Percentiles rank a stretch among this genome's conserved stretches.
These are phyloP conservation scores for Catostomus latipinnis DNA, from an alignment of 2,797 vertebrate species.

Conservation along the genomic window DNA sequence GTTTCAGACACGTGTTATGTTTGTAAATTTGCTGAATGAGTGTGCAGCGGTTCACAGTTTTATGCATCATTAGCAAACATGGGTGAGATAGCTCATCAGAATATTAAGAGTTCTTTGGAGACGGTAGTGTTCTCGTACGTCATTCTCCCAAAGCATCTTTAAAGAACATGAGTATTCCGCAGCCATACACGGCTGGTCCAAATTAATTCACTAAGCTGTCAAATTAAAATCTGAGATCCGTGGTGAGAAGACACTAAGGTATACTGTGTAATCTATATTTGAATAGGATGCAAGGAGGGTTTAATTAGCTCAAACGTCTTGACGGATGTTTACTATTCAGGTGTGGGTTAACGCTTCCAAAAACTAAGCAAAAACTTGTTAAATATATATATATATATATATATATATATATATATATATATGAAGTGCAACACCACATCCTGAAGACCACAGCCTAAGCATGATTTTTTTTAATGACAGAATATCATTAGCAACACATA, in stretches of 20 bases:
- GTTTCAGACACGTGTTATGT: slow-evolving; percentile 40
- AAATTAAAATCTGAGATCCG: slow-evolving; percentile 47
- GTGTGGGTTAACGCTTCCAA: slow-evolving; percentile 15
- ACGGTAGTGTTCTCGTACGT: slow-evolving; percentile 26
- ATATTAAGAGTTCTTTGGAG: slow-evolving; percentile 52
- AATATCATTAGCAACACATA: slow-evolving; percentile 32
- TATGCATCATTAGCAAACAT: slow-evolving; percentile 59
- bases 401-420: no score
- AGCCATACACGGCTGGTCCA: slow-evolving; percentile 34
- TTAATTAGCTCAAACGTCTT: slow-evolving; percentile 36
- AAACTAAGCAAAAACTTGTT: not conserved
- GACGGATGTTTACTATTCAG: slow-evolving; percentile 41
- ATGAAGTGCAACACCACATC: not conserved
- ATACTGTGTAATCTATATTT: slow-evolving; percentile 34
- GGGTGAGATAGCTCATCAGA: slow-evolving; percentile 50
- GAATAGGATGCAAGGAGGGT: slow-evolving; percentile 29
- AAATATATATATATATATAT: not conserved
- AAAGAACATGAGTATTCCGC: slow-evolving; percentile 44
- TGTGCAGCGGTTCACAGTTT: slow-evolving; percentile 31
- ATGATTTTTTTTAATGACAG: slow-evolving; percentile 37
- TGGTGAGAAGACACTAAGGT: slow-evolving; percentile 26
- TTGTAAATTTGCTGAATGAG: slow-evolving; percentile 41
- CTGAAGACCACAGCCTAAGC: not conserved
- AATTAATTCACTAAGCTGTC: slow-evolving; percentile 51
- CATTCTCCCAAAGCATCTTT: slow-evolving; percentile 35